Conservation (phyloP, 2,797 vertebrate genomes). For the Phylloscopus collybita region DNA sequence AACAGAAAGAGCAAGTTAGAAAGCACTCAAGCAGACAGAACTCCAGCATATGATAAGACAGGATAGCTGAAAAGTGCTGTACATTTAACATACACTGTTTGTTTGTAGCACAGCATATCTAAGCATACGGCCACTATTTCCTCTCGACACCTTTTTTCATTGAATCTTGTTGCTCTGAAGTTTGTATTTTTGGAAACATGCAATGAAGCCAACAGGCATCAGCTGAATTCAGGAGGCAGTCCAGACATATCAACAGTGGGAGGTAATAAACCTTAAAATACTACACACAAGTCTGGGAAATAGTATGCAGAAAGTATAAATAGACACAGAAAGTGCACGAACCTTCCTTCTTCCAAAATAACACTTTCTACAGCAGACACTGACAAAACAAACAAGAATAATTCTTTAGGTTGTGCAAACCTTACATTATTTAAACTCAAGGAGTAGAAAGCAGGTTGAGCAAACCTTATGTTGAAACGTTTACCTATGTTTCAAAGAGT, state of each 20-base stretch:
- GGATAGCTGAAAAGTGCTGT: background rate
- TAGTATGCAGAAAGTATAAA: constrained; percentile 41
- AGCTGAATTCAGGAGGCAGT: constrained; percentile 70
- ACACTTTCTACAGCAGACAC: background rate
- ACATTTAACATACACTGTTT: background rate
- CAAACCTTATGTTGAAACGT: background rate
- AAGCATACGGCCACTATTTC: constrained; percentile 19
- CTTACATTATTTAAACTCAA: background rate
- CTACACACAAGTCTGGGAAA: constrained; percentile 24
- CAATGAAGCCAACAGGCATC: constrained; percentile 68
- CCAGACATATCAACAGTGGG: constrained; percentile 61
- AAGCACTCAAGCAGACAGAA: constrained; percentile 30
- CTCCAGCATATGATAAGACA: background rate
- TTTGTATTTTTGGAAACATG: constrained; percentile 70
- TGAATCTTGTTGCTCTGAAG: constrained; percentile 46
- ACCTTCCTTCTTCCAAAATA: background rate
- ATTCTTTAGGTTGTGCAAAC: background rate
- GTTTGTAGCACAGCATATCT: background rate
- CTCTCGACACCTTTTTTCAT: constrained; percentile 11
- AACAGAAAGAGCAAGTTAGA: constrained; percentile 80
- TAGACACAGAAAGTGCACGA: background rate
- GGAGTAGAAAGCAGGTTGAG: background rate
- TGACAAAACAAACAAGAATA: background rate
- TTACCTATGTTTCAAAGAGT: background rate
- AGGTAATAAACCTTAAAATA: constrained; percentile 76